These are phyloP conservation scores for Turritopsis dohrnii DNA, from an alignment of 30 jellyfish, hydroid and myxozoan species.

Conservation along the genomic window DNA sequence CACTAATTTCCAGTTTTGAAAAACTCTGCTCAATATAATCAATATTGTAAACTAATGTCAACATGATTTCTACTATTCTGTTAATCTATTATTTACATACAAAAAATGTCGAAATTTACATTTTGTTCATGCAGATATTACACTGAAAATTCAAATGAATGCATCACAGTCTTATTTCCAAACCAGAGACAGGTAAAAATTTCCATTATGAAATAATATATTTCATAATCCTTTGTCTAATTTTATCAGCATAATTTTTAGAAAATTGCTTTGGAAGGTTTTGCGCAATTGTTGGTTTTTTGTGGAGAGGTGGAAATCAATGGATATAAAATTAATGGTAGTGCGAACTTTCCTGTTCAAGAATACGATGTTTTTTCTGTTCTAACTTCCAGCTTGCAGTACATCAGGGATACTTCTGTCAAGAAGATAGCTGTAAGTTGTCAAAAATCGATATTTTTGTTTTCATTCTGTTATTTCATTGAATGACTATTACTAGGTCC, in stretches of 20 bases:
- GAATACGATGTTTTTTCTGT: constrained; percentile 17
- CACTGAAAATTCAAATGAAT: background rate
- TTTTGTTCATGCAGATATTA: background rate
- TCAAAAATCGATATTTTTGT: no score
- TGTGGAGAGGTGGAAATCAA: constrained; percentile 31
- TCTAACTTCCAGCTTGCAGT: constrained; percentile 8
- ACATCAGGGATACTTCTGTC: background rate
- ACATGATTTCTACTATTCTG: no score
- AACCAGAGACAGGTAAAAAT: background rate
- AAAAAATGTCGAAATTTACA: no score
- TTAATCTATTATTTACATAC: no score
- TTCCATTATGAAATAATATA: no score
- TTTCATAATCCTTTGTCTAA: no score
- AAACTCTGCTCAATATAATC: no score
- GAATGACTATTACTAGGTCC: no score
- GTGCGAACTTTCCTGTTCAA: background rate
- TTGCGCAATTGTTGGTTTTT: constrained; percentile 14
- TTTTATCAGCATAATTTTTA: no score
- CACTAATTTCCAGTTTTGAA: no score
- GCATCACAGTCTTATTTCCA: background rate
- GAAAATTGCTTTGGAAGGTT: constrained; percentile 19
- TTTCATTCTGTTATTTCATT: no score
- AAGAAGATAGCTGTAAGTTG: background rate
- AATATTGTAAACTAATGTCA: no score
- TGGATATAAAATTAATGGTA: constrained; percentile 18